Evolutionary conservation across 2,113 vertebrate species (phyloP).

Genomic region (Salvelinus alpinus): DNA sequence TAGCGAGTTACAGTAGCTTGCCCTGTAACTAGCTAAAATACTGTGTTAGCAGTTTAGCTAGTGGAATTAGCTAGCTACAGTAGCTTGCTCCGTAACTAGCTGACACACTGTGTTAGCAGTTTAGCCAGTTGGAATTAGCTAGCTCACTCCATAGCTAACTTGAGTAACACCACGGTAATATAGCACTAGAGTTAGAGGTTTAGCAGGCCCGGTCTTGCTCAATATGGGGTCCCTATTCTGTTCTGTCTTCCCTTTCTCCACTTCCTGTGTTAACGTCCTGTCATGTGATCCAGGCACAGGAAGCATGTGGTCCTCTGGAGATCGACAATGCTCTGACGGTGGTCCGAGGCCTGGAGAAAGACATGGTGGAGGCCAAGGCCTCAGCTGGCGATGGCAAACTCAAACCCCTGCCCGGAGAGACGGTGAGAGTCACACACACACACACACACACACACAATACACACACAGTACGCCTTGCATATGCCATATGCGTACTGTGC

Average conservation of each 20-base stretch:
- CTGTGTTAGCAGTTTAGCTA: not conserved
- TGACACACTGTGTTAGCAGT: not conserved
- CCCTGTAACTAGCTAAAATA: too few relatives aligned
- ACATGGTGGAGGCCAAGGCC: slow-evolving; percentile 89
- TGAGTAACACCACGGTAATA: not conserved
- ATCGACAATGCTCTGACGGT: slow-evolving; percentile 90
- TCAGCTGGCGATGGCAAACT: slow-evolving; percentile 88
- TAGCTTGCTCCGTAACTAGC: not conserved
- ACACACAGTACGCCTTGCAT: not conserved
- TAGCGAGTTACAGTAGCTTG: too few relatives aligned
- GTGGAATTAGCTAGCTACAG: not conserved
- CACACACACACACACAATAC: not conserved
- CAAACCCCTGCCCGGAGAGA: slow-evolving; percentile 91
- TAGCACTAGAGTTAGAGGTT: not conserved
- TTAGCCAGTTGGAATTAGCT: not conserved
- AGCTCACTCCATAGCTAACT: not conserved
- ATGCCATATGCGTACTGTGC: not conserved
- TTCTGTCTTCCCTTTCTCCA: not conserved
- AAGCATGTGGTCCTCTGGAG: slow-evolving; percentile 93
- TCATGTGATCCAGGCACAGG: slow-evolving; percentile 83
- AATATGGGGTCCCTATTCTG: not conserved
- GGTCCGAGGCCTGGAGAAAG: slow-evolving; percentile 88
- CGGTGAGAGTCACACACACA: slow-evolving; percentile 69
- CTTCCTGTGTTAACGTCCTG: slow-evolving; percentile 18
- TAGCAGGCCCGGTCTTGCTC: not conserved